These are phyloP conservation scores for Hypotaenidia okinawae DNA, from an alignment of 2,797 vertebrate genomes.

Conservation along the genomic window DNA sequence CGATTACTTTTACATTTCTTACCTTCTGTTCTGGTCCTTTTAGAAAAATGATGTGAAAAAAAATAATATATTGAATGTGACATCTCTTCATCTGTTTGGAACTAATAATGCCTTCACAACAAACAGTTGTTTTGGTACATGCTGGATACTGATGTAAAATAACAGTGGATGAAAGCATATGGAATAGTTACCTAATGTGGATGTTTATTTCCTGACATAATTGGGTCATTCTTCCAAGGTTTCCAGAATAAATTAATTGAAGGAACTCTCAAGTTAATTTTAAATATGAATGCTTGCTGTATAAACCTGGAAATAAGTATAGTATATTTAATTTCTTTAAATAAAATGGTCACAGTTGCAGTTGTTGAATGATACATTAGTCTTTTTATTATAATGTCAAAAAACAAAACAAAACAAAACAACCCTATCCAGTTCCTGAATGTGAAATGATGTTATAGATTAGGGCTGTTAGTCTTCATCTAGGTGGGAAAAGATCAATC, in stretches of 20 bases:
- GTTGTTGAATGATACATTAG: neutral
- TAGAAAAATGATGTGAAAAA: neutral
- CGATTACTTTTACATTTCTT: constrained; percentile 7
- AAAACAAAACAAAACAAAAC: neutral
- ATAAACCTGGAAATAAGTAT: neutral
- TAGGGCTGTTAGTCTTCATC: neutral
- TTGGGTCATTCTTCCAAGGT: constrained; percentile 4
- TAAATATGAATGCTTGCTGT: neutral
- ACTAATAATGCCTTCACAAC: constrained; percentile 55
- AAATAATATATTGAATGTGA: neutral
- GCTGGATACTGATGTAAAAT: constrained; percentile 36
- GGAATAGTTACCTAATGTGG: constrained; percentile 39
- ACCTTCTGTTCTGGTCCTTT: neutral
- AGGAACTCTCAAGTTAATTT: neutral
- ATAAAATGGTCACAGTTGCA: neutral
- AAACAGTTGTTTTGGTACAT: constrained; percentile 47
- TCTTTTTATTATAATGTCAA: neutral
- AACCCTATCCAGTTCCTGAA: neutral
- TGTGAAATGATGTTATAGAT: neutral
- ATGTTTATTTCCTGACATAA: constrained; percentile 39
- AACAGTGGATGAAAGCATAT: constrained; percentile 47
- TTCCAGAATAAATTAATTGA: constrained; percentile 21
- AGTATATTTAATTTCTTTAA: neutral
- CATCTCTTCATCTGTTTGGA: constrained; percentile 53
- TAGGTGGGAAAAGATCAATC: neutral